phyloP scores from a whole-genome alignment of 2,113 vertebrate genomes.

The Carassius auratus region DNA sequence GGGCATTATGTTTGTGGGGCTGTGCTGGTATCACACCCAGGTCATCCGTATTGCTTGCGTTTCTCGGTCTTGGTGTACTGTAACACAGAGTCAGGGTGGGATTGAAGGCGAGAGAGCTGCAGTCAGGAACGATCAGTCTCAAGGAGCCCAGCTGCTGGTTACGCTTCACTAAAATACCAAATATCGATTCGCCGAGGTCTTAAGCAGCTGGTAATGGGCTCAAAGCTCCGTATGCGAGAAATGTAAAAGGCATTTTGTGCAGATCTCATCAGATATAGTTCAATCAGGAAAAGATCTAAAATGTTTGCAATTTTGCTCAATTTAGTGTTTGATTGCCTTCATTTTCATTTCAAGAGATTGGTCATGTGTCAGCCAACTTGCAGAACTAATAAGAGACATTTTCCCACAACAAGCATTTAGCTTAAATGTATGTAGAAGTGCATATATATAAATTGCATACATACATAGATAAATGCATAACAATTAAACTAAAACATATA shows the following conservation, averaged over 20 bases:
- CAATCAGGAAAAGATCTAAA: neutral
- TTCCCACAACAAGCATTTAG: neutral
- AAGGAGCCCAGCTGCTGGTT: slow-evolving; percentile 2
- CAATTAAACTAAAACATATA: too few relatives aligned
- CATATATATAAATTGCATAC: neutral
- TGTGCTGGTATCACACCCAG: slow-evolving; percentile 66
- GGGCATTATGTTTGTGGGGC: slow-evolving; percentile 72
- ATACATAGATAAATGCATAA: too few relatives aligned
- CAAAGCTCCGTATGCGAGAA: neutral
- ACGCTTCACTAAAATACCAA: neutral
- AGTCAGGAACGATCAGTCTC: slow-evolving; percentile 59
- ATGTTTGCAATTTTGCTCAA: neutral
- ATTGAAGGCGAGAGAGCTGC: slow-evolving; percentile 42
- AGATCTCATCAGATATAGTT: slow-evolving; percentile 8
- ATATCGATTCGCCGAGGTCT: neutral
- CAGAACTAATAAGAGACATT: neutral
- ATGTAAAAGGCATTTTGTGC: slow-evolving; percentile 1
- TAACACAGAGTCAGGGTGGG: slow-evolving; percentile 63
- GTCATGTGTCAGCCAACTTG: neutral
- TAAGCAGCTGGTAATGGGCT: neutral
- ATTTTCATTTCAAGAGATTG: neutral
- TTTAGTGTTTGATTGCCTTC: slow-evolving; percentile 1
- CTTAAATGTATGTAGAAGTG: neutral
- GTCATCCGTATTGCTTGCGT: slow-evolving; percentile 61
- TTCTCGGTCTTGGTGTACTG: slow-evolving; percentile 55